A percentile compares a stretch with the other conserved stretches of the same genome.
phyloP scores from a whole-genome alignment of 2,113 vertebrate species.

The Paralichthys olivaceus region DNA sequence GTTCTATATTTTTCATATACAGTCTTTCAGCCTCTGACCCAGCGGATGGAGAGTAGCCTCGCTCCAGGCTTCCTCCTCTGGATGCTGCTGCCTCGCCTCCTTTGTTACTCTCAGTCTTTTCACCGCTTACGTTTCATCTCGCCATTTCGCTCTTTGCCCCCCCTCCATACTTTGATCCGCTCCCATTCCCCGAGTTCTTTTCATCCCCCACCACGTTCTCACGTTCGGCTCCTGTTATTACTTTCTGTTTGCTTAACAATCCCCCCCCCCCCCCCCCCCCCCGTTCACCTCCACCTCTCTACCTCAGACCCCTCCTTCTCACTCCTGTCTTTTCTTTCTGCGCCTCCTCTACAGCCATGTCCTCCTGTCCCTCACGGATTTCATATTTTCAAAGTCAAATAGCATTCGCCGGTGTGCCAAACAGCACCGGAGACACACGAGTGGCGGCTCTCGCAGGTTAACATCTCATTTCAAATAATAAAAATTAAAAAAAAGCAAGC shows the following conservation, averaged over 20 bases:
- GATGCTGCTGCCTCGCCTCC: conserved; percentile 2
- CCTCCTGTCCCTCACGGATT: conserved; percentile 37
- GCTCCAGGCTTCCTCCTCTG: no score
- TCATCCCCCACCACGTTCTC: conserved; percentile 42
- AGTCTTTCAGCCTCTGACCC: conserved; percentile 69
- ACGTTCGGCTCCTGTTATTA: conserved; percentile 64
- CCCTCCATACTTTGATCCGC: conserved; percentile 65
- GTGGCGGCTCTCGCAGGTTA: conserved; percentile 27
- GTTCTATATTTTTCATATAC: conserved; percentile 48
- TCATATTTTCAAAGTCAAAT: conserved; percentile 70
- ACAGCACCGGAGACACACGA: conserved; percentile 23
- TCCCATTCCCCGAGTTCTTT: conserved; percentile 65
- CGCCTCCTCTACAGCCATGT: not conserved
- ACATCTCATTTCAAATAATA: conserved; percentile 43
- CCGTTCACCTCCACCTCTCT: conserved; percentile 34
- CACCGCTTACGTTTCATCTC: conserved; percentile 61
- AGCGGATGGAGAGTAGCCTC: not conserved
- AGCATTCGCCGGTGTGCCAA: conserved; percentile 54
- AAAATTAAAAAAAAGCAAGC: conserved; percentile 8
- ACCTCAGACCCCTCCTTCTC: conserved; percentile 23
- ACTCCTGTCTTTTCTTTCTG: not conserved
- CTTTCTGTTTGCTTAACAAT: conserved; percentile 70
- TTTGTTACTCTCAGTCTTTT: conserved; percentile 40
- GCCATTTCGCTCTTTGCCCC: conserved; percentile 54
- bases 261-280: not conserved